phyloP scores from a whole-genome alignment of 2,113 vertebrate species.

The Salvelinus alpinus region DNA sequence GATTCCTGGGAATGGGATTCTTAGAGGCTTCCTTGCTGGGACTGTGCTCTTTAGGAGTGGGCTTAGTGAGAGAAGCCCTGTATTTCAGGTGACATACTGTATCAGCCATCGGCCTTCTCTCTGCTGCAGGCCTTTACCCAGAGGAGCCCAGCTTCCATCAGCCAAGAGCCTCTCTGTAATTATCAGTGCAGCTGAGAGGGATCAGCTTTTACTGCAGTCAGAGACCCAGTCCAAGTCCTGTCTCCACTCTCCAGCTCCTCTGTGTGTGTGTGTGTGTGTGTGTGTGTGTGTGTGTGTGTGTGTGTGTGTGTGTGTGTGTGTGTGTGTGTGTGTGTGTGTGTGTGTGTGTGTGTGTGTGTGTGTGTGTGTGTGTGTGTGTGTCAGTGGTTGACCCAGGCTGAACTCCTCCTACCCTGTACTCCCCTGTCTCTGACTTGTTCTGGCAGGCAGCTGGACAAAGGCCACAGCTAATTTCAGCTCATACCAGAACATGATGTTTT shows the following conservation, averaged over 20 bases:
- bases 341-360: background rate
- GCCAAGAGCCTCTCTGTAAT: constrained; percentile 10
- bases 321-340: constrained; percentile 2
- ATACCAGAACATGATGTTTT: constrained; percentile 17
- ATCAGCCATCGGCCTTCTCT: background rate
- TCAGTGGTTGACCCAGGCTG: constrained; percentile 19
- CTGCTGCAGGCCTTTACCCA: background rate
- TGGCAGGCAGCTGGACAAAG: constrained; percentile 15
- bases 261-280: constrained; percentile 5
- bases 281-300: background rate
- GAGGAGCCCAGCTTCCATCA: background rate
- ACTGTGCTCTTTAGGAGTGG: background rate
- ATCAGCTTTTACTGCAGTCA: constrained; percentile 14
- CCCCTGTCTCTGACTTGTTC: constrained; percentile 23
- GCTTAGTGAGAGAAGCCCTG: constrained; percentile 17
- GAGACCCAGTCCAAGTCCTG: constrained; percentile 1
- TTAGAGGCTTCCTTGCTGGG: constrained; percentile 15
- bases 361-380: constrained; percentile 5
- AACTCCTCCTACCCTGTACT: constrained; percentile 30
- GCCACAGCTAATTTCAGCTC: constrained; percentile 18
- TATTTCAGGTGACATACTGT: constrained; percentile 12
- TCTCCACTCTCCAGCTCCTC: constrained; percentile 5
- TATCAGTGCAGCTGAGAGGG: background rate
- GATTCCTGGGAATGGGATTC: constrained; percentile 44
- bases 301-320: constrained; percentile 8